Base-by-base conservation (phyloP, 2,797 vertebrate species). In the Siniperca obscura region DNA sequence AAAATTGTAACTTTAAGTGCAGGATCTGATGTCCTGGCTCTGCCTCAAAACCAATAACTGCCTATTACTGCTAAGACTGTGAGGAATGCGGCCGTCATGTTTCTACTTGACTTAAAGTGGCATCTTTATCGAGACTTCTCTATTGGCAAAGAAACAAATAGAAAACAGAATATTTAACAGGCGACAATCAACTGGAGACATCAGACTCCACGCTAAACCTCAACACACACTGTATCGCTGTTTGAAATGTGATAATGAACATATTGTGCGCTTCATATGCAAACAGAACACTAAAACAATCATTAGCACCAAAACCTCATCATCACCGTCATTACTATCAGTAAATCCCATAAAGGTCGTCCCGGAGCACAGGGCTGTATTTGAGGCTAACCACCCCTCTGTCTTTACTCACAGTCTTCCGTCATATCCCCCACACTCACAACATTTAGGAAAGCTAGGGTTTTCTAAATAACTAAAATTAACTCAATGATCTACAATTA, bases 401-500 rank as follows among this genome's bases (percentile, higher is more conserved):
- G 89, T 86, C 82, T 91, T 87, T 81, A 86, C 90, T 85, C 85
- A 68, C 80, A 83, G 82, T 87, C 87, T 89, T 91, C 92, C 88
- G 84, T 91, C 92, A 93, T 79, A 84, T 86, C 84, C 86, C 76
- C 82, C 83, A 56, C 90, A 81, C 88, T 91, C 87, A 88, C 84
- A 92, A 93, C 91, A 85, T 91, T 94, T 93, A 90, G 90, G 88
- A 93, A 94, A 92, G 91, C 90, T 93, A 87, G 76, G 92, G 92
- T 94, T 94, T 94, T 94, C 89, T 92, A 92, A 95, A 95, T 95
- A 83, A 94, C 94, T 94, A 84, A 94, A 95, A 93, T 95, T 93
- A 94, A 93, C 91, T 94, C 89, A 95, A 94, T 94, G 92, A 94
- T 91, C 90, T 93, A 93, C 90, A 94, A 95, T 95, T 95, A 95